Evolutionary conservation across 2,888 invertebrate species (phyloP).

Genomic region (Apodemia mormo): DNA sequence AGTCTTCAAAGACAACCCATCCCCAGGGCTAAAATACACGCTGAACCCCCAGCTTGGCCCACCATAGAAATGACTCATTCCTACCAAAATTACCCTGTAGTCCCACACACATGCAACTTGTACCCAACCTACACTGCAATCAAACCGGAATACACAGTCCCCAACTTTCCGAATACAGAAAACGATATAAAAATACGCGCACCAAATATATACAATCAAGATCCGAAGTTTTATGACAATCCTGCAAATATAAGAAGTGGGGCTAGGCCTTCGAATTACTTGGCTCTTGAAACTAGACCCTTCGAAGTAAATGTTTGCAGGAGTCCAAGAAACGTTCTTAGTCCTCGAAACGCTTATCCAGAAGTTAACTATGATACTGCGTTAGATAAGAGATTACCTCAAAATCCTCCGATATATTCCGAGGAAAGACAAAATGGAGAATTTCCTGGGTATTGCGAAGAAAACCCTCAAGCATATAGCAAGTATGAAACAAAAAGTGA

Average conservation of each 20-base stretch:
- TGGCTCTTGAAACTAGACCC: conserved; percentile 53
- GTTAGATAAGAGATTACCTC: conserved; percentile 44
- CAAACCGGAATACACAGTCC: conserved; percentile 60
- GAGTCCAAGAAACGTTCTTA: conserved; percentile 65
- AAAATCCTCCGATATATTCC: conserved; percentile 46
- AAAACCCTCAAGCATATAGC: conserved; percentile 50
- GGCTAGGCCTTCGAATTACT: conserved; percentile 58
- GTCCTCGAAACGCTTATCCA: conserved; percentile 58
- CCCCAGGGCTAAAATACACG: conserved; percentile 86
- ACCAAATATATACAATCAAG: conserved; percentile 55
- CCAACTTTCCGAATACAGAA: conserved; percentile 51
- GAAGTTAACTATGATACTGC: conserved; percentile 53
- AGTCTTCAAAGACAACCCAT: conserved; percentile 84
- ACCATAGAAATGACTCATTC: conserved; percentile 70
- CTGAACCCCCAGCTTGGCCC: conserved; percentile 79
- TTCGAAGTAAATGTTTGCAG: conserved; percentile 60
- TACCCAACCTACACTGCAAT: conserved; percentile 73
- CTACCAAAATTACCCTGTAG: conserved; percentile 73
- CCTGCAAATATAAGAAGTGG: conserved; percentile 56
- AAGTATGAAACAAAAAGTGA: conserved; percentile 62
- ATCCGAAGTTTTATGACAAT: conserved; percentile 63
- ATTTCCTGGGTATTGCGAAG: conserved; percentile 56
- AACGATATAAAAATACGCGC: conserved; percentile 52
- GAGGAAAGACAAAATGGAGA: conserved; percentile 57
- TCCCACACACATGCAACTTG: conserved; percentile 62